Percentiles rank a stretch among this genome's conserved stretches.
Conservation (phyloP, 1,140 invertebrate genomes). For the Myzus persicae region DNA sequence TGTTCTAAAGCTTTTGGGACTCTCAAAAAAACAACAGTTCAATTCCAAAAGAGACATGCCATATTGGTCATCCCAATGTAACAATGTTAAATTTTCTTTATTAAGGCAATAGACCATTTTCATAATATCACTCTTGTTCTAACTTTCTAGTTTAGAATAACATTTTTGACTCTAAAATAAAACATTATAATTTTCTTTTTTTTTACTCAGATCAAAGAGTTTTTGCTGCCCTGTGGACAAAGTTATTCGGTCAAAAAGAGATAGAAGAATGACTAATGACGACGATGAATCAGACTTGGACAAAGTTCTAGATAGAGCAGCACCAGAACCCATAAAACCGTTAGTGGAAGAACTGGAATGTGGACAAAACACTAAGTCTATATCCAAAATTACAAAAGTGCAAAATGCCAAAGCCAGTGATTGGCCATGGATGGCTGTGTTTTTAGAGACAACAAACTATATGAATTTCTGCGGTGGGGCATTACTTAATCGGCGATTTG, state of each 20-base stretch:
- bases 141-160: not conserved
- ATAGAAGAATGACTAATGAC: not conserved
- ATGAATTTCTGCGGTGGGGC: conserved; percentile 79
- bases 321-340: conserved; percentile 38
- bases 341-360: conserved; percentile 59
- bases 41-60: too few relatives aligned
- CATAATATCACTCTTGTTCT: not conserved
- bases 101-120: not conserved
- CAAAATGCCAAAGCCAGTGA: conserved; percentile 75
- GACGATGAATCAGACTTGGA: conserved; percentile 31
- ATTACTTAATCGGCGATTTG: conserved; percentile 75
- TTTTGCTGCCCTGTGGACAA: conserved; percentile 10
- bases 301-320: not conserved
- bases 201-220: not conserved
- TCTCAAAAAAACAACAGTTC: too few relatives aligned
- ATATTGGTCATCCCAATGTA: not conserved
- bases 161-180: not conserved
- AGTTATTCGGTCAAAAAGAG: not conserved
- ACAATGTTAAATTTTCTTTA: not conserved
- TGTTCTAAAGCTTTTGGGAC: too few relatives aligned
- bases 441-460: conserved; percentile 80
- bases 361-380: conserved; percentile 80
- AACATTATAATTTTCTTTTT: not conserved
- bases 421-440: conserved; percentile 82
- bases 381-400: conserved; percentile 77